Conservation (phyloP, 2,113 vertebrate genomes). For the Platanista minor region DNA sequence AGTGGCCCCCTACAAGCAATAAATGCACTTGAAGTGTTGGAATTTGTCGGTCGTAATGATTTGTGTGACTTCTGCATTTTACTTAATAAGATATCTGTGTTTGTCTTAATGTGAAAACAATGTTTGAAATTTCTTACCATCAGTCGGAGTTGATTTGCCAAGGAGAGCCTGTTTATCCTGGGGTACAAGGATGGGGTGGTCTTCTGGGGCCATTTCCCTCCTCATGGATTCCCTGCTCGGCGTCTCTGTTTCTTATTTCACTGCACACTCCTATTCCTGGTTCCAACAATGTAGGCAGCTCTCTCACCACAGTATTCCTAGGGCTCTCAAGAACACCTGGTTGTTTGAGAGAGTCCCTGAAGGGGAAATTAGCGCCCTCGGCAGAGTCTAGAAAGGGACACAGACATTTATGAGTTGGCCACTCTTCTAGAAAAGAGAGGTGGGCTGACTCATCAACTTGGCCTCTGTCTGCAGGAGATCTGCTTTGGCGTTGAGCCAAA, state of each 20-base stretch:
- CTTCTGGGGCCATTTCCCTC: neutral
- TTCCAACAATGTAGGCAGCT: neutral
- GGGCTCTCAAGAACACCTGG: neutral
- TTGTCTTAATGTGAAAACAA: neutral
- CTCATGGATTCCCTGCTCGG: neutral
- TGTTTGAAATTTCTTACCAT: neutral
- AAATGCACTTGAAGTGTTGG: neutral
- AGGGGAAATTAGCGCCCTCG: neutral
- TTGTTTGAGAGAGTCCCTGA: neutral
- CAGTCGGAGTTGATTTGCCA: neutral
- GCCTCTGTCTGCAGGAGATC: neutral
- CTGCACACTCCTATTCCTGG: neutral
- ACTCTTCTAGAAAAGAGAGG: neutral
- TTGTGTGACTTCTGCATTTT: neutral
- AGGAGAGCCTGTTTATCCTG: neutral
- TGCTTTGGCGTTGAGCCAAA: neutral
- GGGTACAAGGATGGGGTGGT: neutral
- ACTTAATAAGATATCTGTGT: neutral
- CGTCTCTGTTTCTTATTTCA: neutral
- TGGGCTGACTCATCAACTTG: neutral
- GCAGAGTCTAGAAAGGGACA: neutral
- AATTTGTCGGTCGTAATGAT: neutral
- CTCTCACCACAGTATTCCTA: neutral
- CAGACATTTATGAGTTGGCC: neutral
- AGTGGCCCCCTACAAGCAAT: neutral